Conservation (phyloP, 1,140 invertebrate genomes). For the Himalopsyche phryganea region DNA sequence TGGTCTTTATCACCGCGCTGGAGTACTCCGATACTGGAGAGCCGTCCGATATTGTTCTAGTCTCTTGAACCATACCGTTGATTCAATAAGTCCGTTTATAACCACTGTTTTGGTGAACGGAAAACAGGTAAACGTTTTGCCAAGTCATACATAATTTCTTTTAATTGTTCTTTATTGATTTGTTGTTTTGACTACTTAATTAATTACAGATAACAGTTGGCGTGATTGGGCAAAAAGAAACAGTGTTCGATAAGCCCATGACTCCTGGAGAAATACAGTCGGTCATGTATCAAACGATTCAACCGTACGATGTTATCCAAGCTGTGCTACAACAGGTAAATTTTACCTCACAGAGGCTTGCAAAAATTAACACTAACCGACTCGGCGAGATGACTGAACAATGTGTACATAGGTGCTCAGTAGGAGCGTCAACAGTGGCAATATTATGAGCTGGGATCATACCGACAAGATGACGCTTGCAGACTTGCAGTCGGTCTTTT, state of each 20-base stretch:
- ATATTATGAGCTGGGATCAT: no score
- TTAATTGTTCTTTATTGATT: constrained; percentile 6
- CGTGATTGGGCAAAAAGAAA: constrained; percentile 90
- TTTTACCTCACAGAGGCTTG: no score
- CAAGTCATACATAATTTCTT: not conserved
- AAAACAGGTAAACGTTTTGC: constrained; percentile 72
- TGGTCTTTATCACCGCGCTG: constrained; percentile 80
- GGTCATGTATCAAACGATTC: constrained; percentile 80
- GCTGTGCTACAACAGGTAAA: constrained; percentile 94
- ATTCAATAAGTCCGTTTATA: constrained; percentile 97
- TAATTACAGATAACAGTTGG: constrained; percentile 82
- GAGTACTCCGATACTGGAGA: constrained; percentile 85
- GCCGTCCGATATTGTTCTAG: constrained; percentile 93
- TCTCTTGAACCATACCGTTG: constrained; percentile 88
- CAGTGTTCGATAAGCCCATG: constrained; percentile 94
- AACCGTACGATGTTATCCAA: constrained; percentile 86
- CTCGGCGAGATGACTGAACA: no score
- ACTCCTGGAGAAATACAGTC: constrained; percentile 89
- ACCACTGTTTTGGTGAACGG: constrained; percentile 95
- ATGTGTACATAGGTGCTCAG: no score
- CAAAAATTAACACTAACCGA: not conserved
- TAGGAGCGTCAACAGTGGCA: no score
- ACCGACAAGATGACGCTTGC: no score
- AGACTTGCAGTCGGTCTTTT: no score
- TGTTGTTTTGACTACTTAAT: not conserved